These are phyloP conservation scores for Sarcophaga peregrina DNA, from an alignment of 1,140 invertebrate species.

Conservation along the genomic window DNA sequence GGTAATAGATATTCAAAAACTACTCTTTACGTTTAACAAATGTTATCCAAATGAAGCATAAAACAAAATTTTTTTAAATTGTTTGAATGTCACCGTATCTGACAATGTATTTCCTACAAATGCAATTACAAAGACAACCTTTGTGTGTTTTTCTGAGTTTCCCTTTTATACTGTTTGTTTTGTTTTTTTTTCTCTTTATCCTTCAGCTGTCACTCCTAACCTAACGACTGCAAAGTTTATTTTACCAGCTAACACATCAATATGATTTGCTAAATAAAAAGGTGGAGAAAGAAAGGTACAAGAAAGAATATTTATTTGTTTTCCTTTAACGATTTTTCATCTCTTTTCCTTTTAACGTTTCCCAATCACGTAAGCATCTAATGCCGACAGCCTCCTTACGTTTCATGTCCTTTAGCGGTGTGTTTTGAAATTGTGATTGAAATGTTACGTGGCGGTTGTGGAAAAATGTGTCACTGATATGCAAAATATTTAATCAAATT, in stretches of 20 bases:
- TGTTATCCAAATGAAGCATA: no score
- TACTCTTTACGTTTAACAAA: no score
- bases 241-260: background rate
- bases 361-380: no score
- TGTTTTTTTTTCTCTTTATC: background rate
- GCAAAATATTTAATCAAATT: constrained; percentile 9
- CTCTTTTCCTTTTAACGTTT: background rate
- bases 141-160: background rate
- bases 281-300: background rate
- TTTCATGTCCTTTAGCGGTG: background rate
- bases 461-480: background rate
- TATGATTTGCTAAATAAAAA: background rate
- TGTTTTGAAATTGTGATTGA: constrained; percentile 1
- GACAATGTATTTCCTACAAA: background rate
- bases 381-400: background rate
- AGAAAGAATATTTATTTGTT: background rate
- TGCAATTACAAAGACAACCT: constrained; percentile 1
- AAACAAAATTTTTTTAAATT: no score
- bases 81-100: no score
- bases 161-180: background rate
- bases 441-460: background rate
- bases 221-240: background rate
- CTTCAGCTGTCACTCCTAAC: background rate
- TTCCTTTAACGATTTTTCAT: background rate
- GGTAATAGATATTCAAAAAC: no score